Conservation (phyloP, 2,888 invertebrate genomes). For the Apamea epomidion region DNA sequence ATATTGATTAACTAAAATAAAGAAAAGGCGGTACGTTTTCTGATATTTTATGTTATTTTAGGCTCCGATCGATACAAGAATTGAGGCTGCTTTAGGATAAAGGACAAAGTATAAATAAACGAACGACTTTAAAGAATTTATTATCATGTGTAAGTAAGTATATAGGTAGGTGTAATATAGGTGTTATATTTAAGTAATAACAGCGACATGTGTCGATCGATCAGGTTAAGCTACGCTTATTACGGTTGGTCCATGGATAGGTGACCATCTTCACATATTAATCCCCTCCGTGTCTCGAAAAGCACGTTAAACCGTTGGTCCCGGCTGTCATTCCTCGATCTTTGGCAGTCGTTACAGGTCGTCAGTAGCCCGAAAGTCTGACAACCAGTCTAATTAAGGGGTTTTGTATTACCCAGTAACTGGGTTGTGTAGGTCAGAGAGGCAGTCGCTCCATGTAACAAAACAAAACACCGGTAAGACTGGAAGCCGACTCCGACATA, state of each 20-base stretch:
- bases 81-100: slow-evolving; percentile 5
- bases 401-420: background rate
- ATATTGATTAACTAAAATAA: slow-evolving; percentile 52
- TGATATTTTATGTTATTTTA: slow-evolving; percentile 29
- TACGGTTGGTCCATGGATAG: background rate
- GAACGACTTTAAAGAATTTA: slow-evolving; percentile 11
- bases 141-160: background rate
- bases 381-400: background rate
- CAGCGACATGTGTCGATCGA: background rate
- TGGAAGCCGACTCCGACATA: background rate
- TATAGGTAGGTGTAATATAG: background rate
- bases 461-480: background rate
- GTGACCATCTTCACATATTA: background rate
- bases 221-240: background rate
- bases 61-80: slow-evolving; percentile 25
- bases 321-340: background rate
- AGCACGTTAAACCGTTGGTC: background rate
- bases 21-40: slow-evolving; percentile 2
- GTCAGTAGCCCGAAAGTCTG: background rate
- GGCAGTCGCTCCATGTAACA: background rate
- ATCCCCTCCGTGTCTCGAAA: background rate
- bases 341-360: background rate
- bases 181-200: background rate
- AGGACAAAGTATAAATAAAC: slow-evolving; percentile 26
- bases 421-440: background rate